These are phyloP conservation scores for Xestia ashworthii DNA, from an alignment of 2,888 invertebrate species.

Conservation along the genomic window DNA sequence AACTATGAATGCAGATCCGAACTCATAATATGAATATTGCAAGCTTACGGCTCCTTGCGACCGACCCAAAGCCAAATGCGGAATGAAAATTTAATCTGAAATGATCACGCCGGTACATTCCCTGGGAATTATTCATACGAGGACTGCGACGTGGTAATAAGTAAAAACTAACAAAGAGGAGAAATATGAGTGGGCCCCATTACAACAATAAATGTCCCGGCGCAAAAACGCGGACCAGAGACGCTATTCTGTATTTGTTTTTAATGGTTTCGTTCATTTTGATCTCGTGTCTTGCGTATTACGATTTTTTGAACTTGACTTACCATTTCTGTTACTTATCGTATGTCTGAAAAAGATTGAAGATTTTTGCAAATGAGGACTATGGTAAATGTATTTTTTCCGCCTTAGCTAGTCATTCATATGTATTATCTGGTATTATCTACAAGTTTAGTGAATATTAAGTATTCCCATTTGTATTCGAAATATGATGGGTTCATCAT, in stretches of 20 bases:
- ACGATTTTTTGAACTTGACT: not conserved
- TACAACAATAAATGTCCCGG: constrained; percentile 83
- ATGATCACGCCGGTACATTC: constrained; percentile 76
- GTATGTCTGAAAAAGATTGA: not conserved
- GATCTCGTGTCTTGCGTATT: not conserved
- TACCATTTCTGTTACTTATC: constrained; percentile 1
- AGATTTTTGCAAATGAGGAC: not conserved
- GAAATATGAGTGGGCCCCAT: constrained; percentile 82
- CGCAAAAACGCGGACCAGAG: constrained; percentile 68
- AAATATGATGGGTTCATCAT: not conserved
- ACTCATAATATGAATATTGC: constrained; percentile 80
- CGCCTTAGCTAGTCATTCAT: not conserved
- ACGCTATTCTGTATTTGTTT: constrained; percentile 53
- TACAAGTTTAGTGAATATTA: not conserved
- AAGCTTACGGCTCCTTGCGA: constrained; percentile 68
- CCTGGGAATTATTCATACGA: constrained; percentile 81
- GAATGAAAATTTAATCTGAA: constrained; percentile 83
- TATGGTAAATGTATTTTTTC: not conserved
- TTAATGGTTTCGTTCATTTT: constrained; percentile 25
- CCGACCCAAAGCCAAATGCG: constrained; percentile 75
- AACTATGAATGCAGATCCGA: constrained; percentile 69
- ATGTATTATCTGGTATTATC: not conserved
- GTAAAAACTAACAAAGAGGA: constrained; percentile 83
- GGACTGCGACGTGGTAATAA: constrained; percentile 74
- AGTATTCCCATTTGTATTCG: not conserved